Percentiles rank a stretch among this genome's conserved stretches.
Evolutionary conservation across 2,888 invertebrate species (phyloP).

Genomic region (Nemapogon koenigi): DNA sequence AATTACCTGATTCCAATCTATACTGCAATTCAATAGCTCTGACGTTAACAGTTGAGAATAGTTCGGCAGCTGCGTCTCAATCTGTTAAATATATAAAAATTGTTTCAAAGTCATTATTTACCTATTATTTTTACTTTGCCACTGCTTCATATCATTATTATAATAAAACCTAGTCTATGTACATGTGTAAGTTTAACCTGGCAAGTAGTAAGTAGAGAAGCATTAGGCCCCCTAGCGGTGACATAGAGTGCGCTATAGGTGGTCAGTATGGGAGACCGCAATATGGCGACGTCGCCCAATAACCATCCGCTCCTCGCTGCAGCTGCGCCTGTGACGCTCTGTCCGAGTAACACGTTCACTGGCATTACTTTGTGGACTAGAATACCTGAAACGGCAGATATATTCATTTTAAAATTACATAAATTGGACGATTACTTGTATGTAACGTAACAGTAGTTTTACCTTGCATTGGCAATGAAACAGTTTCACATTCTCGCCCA

Average conservation of each 20-base stretch:
- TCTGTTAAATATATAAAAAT: slow-evolving; percentile 7
- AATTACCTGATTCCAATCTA: slow-evolving; percentile 65
- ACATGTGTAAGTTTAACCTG: slow-evolving; percentile 17
- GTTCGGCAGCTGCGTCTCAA: slow-evolving; percentile 37
- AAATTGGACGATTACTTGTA: no score
- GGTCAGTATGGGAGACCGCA: slow-evolving; percentile 60
- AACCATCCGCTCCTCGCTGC: slow-evolving; percentile 46
- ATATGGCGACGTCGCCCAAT: slow-evolving; percentile 59
- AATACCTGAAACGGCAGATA: slow-evolving; percentile 31
- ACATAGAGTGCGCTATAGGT: slow-evolving; percentile 60
- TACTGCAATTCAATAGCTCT: slow-evolving; percentile 47
- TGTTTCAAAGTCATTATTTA: not conserved
- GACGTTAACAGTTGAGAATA: slow-evolving; percentile 48
- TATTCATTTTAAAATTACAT: not conserved
- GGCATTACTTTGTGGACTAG: slow-evolving; percentile 65
- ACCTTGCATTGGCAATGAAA: slow-evolving; percentile 66
- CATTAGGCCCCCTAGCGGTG: slow-evolving; percentile 59
- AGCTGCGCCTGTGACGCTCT: slow-evolving; percentile 24
- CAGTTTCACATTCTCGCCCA: slow-evolving; percentile 62
- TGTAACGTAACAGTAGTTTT: no score
- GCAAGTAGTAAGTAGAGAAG: slow-evolving; percentile 46
- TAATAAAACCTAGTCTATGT: no score
- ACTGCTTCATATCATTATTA: not conserved
- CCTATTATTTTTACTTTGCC: not conserved
- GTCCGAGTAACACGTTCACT: slow-evolving; percentile 60